phyloP scores from a whole-genome alignment of 2,113 vertebrate species.

The Clupea harengus region DNA sequence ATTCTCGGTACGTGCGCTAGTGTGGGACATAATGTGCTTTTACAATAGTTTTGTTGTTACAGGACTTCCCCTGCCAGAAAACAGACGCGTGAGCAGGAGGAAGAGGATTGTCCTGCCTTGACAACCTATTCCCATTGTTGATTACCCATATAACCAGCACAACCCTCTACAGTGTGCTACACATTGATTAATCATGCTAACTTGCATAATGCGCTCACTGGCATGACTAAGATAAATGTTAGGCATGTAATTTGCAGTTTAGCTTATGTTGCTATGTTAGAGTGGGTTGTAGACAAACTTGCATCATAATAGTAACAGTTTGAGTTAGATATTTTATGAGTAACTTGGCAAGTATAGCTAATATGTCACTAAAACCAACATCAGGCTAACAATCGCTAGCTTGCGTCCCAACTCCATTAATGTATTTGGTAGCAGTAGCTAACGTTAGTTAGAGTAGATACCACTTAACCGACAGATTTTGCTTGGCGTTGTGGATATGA shows the following conservation, averaged over 20 bases:
- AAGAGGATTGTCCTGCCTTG: no score
- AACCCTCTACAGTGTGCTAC: neutral
- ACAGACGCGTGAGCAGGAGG: no score
- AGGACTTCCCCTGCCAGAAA: no score
- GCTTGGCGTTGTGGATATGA: neutral
- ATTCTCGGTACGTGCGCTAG: no score
- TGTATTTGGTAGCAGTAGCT: neutral
- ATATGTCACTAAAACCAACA: neutral
- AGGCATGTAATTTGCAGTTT: neutral
- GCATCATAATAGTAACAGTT: no score
- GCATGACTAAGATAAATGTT: neutral
- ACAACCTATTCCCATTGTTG: neutral
- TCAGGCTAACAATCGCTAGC: neutral
- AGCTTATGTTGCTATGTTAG: neutral
- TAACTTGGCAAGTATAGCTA: no score
- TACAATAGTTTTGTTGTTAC: no score
- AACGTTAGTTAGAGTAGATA: no score
- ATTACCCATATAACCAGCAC: neutral
- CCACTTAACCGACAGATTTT: neutral
- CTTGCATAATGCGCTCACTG: neutral
- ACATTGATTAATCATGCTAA: neutral
- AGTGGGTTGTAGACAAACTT: neutral
- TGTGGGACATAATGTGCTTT: no score
- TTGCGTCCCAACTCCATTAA: neutral
- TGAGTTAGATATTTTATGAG: no score